Base-by-base conservation (phyloP, 2,888 invertebrate species). In the Gymnosoma rotundatum region DNA sequence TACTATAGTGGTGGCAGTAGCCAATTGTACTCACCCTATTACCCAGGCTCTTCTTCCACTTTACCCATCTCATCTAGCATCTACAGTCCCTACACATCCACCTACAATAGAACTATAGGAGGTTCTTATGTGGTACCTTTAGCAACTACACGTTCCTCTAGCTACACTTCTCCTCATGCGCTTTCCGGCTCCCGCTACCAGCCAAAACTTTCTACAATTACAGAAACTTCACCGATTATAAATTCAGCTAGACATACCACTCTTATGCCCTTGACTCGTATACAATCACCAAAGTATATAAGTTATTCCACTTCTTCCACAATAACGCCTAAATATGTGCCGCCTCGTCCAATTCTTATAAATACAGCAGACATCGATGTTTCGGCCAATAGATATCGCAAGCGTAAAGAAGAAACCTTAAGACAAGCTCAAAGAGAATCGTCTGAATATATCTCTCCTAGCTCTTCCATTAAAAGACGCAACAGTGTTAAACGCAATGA, bases 351-450 rank as follows among this genome's bases (percentile, higher is more conserved):
- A 1, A 94, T 95, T 67, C 94, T 95, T 87, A 96, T 97, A 85
- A 96, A 97, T 91, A 97, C 97, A 3, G 96, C 96, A 42, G 96
- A 97, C 90, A 97, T 97, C 87, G 97, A 97, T 90, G 97, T 97
- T 0, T 96, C 96, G 0, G 84, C 87, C 0, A 94, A 95, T 84
- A 94, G 93, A 88, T 95, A 95, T 88, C 83, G 89, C 2, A 85
- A 87, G 54, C 88, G 88, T 18, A 84, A 80, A 58, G 84, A 86
- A 48, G 80, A 83, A 63, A 69, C 64, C 10, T 45, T 84, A 21
- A 14, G 74, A 12, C 78, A 82, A 12, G 83, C 56, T 0, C 78
- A 85, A 25, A 58, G 45, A 32, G 72, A 60, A 8, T 9, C 50
- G 6, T 9, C 50, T 0, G 83, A 69, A 1, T 73, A 78, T 42